Evolutionary conservation across 2,888 invertebrate genomes (phyloP), one percentile per base, ranked within the genome.

Genomic region (Amphipyra tragopoginis): DNA sequence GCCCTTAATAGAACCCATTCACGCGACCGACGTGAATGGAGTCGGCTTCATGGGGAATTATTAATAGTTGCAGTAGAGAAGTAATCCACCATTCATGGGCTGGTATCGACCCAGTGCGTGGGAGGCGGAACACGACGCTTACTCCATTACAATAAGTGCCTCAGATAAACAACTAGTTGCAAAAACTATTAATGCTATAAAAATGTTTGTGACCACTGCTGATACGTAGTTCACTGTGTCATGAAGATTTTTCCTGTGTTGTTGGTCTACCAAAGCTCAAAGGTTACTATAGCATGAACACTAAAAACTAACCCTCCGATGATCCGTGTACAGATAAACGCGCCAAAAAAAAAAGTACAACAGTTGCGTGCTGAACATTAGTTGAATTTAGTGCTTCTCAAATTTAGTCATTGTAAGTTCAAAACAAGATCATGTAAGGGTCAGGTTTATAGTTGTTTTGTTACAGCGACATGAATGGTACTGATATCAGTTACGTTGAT

Each of bases 1-100:
- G 86, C 91, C 91, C 90, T 88, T 91, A 91, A 91, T 91, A 85
- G 88, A 74, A 69, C 70, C 80, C 87, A 89, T 90, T 91, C 90
- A 93, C 87, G 91, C 92, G 82, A 91, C 76, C 71, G 61, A 71
- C 72, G 65, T 89, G 89, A 93, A 91, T 91, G 90, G 85, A 89
- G 72, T 77, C 65, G 61, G 72, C 67, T 77, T 82, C 79, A 81
- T 79, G 77, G 73, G 68, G 75, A 82, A 82, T 85, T 86, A 84
- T 82, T 83, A 82, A 86, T 79, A 73, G 63, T 58, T 36, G 58
- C 71, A 74, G 58, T 49, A 70, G 47, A 62, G 61, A 79, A 81
- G 57, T 75, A 79, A 77, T 66, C 71, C 58, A 65, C 79, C 78
- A 85, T 85, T 84, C 81, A 84, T 62, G 61, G 75, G 60, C 59